Evolutionary conservation across 1,140 invertebrate species (phyloP).

Genomic region (Brachystomella parvula): DNA sequence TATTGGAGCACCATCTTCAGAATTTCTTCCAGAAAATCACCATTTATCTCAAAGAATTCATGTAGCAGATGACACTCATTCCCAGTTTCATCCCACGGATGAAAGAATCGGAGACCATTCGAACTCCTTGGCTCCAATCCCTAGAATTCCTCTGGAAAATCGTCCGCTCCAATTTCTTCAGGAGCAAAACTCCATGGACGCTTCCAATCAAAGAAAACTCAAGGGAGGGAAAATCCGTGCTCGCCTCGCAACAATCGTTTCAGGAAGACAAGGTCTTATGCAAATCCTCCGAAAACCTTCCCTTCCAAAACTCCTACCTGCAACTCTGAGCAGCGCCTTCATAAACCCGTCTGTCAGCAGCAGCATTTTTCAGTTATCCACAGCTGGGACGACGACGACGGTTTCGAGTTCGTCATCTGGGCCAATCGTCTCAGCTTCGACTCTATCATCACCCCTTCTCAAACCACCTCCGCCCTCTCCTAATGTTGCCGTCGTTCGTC

Average conservation of each 20-base stretch:
- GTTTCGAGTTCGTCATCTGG: background rate
- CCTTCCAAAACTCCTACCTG: slow-evolving; percentile 20
- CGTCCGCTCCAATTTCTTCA: background rate
- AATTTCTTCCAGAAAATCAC: background rate
- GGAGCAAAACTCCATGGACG: background rate
- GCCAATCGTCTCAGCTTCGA: background rate
- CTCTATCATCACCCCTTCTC: background rate
- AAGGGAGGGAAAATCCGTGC: background rate
- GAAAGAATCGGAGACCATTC: background rate
- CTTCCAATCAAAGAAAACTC: background rate
- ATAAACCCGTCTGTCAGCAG: background rate
- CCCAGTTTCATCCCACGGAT: background rate
- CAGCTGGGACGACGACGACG: background rate
- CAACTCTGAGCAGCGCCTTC: background rate
- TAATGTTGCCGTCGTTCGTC: slow-evolving; percentile 34
- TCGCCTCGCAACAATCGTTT: background rate
- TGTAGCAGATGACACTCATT: background rate
- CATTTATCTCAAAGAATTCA: too few species aligned
- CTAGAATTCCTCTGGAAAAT: background rate
- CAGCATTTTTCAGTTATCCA: background rate
- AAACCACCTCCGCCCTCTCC: slow-evolving; percentile 17
- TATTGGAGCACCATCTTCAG: slow-evolving; percentile 5
- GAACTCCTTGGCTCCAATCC: background rate
- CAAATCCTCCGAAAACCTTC: background rate
- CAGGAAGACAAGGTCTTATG: background rate